phyloP scores from a whole-genome alignment of 2,113 vertebrate species.

The Eulemur rufifrons region DNA sequence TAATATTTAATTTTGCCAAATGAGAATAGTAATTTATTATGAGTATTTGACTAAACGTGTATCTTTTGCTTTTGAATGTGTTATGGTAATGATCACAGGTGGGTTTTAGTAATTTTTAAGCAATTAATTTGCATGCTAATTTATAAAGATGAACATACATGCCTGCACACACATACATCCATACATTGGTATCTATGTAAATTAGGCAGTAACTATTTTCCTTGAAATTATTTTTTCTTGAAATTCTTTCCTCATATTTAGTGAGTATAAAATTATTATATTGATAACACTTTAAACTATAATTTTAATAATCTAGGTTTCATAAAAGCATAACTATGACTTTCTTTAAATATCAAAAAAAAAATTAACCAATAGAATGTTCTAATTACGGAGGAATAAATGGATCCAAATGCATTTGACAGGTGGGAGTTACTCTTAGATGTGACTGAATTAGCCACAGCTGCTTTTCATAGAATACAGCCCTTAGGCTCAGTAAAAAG shows the following conservation, averaged over 20 bases:
- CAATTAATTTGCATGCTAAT: background rate
- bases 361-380: slow-evolving; percentile 20
- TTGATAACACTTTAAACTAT: background rate
- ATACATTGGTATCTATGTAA: background rate
- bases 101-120: background rate
- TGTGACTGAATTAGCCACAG: slow-evolving; percentile 67
- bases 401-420: slow-evolving; percentile 51
- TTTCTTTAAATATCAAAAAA: slow-evolving; percentile 47
- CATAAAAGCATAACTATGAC: background rate
- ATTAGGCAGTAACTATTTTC: background rate
- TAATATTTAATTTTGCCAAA: background rate
- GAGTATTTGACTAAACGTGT: background rate
- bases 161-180: background rate
- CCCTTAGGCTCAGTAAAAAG: slow-evolving; percentile 57
- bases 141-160: background rate
- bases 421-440: slow-evolving; percentile 74
- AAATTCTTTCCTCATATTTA: background rate
- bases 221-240: background rate
- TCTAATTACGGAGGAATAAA: slow-evolving; percentile 57
- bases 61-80: background rate
- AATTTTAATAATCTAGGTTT: slow-evolving; percentile 47
- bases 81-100: background rate
- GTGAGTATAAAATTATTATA: background rate
- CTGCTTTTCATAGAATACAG: slow-evolving; percentile 65
- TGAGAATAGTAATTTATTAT: background rate